Evolutionary conservation across 2,113 vertebrate genomes (phyloP), one percentile per base, ranked within the genome.

Genomic region (Tetrax tetrax): DNA sequence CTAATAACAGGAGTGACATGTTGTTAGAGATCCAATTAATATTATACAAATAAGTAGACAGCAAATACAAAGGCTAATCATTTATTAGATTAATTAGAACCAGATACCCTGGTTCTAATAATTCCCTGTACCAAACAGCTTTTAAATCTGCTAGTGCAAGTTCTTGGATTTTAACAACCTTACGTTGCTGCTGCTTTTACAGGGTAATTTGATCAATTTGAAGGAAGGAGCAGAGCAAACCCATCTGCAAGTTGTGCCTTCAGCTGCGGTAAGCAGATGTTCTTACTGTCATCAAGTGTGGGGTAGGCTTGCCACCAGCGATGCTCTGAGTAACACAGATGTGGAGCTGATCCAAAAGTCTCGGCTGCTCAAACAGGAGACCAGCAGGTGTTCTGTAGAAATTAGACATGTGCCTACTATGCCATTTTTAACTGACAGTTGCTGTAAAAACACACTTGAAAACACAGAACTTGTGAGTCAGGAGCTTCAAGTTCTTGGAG

Each of bases 211-310:
- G 70, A 66, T 83, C 59, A 79, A 28, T 29, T 48, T 38, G 53
- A 79, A 18, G 70, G 87, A 93, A 93, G 83, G 64, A 88, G 63
- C 37, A 41, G 90, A 94, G 51, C 70, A 91, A 83, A 31, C 45
- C 19, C n/a, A 35, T 38, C 70, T 41, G 16, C 82, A 20, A 24
- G 33, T 8, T 27, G 24, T 75, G 43, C 66, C 90, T 81, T 75
- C 10, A 4, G n/a, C 92, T 93, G 79, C 0, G 35, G 82, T 94
- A 80, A 94, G 33, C 22, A 74, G 48, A 25, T 90, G 48, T 69
- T 82, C 31, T 82, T 65, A 7, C 5, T 69, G 9, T 45, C 38
- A 63, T 35, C 53, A 83, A 65, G 33, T 15, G 10, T 4, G 12
- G 0, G 4, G 12, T 37, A 38, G 37, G 48, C 4, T 56, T n/a